Evolutionary conservation across 2,113 vertebrate genomes (phyloP), one percentile per base, ranked within the genome.

Genomic region (Eptatretus burgeri): DNA sequence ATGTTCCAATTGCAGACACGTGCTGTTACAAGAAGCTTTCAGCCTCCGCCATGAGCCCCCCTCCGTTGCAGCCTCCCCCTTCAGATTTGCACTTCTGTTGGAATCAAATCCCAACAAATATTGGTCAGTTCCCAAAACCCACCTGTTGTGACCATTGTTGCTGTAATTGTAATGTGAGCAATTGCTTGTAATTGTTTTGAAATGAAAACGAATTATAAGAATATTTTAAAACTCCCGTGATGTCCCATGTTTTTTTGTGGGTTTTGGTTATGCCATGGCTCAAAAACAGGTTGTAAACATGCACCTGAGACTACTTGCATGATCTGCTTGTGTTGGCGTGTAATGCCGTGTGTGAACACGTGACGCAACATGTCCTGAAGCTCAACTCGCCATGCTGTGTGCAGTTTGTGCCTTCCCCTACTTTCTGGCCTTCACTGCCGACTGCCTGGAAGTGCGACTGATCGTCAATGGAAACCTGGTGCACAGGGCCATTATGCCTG

Each of bases 381-480:
- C 27, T 41, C 27, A 7, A 41, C 27, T 41, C 27, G 3, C 1
- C 69, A 68, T 63, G 5, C 1, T 60, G 66, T 10, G 75, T 76
- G 63, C 79, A 98, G 89, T 98, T 13, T 95, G 91, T 69, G 91
- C 87, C 2, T 98, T 98, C 71, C 89, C 91, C 1, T 98, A 98
- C 67, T 85, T 98, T 69, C 74, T 98, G 76, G 89, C 91, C 70
- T 98, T 98, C 73, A 98, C 89, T 13, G 79, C 82, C 0, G 89
- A 98, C 75, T 88, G 88, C 74, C 94, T 98, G 51, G 89, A 98
- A 77, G 93, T 98, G 69, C 80, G 91, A 11, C 76, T 98, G 71
- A 87, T 89, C 62, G 91, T 98, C 64, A 98, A 98, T 12, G 91
- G 91, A 51, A 98, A 98, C 72, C 79, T 98, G 16, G 89, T 98